These are phyloP conservation scores for Adelosebastes latens DNA, from an alignment of 2,797 vertebrate genomes.

Conservation along the genomic window DNA sequence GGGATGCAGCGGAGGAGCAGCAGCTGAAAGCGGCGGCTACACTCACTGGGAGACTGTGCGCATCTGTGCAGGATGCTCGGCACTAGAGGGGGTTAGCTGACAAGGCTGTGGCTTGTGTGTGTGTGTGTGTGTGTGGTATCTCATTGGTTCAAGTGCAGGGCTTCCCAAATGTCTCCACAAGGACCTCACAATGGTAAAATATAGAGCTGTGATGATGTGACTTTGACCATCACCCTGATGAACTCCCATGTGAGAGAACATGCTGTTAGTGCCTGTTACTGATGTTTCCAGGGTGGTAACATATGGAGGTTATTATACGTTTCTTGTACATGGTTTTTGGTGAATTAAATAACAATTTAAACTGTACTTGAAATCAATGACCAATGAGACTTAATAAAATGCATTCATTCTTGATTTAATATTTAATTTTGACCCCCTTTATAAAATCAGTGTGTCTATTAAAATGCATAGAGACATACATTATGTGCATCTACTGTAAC, in stretches of 20 bases:
- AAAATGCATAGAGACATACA: not conserved
- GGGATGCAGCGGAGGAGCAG: slow-evolving; percentile 56
- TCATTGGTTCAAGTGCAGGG: slow-evolving; percentile 35
- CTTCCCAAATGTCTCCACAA: slow-evolving; percentile 11
- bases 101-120: slow-evolving; percentile 72
- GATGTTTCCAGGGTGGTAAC: not conserved
- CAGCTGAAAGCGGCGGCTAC: slow-evolving; percentile 49
- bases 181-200: not conserved
- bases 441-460: not conserved
- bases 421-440: too few species aligned
- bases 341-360: not conserved
- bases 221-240: not conserved
- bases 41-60: slow-evolving; percentile 55
- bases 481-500: not conserved
- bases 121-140: slow-evolving; percentile 52
- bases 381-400: not conserved
- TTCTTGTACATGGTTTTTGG: not conserved
- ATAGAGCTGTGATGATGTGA: not conserved
- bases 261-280: not conserved
- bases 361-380: not conserved
- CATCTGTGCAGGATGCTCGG: slow-evolving; percentile 78
- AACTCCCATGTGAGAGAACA: not conserved
- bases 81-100: slow-evolving; percentile 85
- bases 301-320: not conserved
- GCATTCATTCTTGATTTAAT: not conserved